Conservation (phyloP, 2,113 vertebrate species). For the Stigmatopora argus region DNA sequence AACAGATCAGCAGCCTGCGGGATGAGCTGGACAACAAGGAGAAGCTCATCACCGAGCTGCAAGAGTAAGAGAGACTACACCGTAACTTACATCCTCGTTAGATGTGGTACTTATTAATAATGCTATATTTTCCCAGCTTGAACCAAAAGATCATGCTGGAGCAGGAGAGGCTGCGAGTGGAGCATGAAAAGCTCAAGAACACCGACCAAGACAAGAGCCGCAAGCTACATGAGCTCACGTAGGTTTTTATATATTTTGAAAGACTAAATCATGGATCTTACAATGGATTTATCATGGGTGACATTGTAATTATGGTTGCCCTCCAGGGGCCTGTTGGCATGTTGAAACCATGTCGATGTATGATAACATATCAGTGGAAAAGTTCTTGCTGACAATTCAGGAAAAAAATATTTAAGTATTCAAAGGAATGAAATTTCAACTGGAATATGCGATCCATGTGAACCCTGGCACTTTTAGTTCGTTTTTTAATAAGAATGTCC, state of each 20-base stretch:
- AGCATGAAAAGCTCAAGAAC: constrained; percentile 90
- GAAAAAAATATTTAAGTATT: too few species aligned
- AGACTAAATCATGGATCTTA: too few species aligned
- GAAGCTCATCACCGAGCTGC: constrained; percentile 91
- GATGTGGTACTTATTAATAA: background rate
- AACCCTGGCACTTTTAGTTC: too few species aligned
- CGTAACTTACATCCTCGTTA: background rate
- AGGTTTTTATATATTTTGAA: constrained; percentile 41
- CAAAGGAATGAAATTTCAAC: too few species aligned
- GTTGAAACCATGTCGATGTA: too few species aligned
- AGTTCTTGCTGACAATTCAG: too few species aligned
- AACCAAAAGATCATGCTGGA: constrained; percentile 98
- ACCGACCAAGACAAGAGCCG: constrained; percentile 94
- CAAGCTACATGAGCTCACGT: constrained; percentile 95
- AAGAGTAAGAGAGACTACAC: constrained; percentile 77
- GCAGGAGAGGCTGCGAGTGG: constrained; percentile 87
- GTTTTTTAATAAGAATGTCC: too few species aligned
- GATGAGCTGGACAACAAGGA: constrained; percentile 93
- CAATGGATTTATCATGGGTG: too few species aligned
- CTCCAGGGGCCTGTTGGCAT: too few species aligned
- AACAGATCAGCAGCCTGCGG: constrained; percentile 91
- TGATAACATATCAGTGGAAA: too few species aligned
- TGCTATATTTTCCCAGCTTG: constrained; percentile 67
- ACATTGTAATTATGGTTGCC: background rate
- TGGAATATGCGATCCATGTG: too few species aligned